Evolutionary conservation across 2,888 invertebrate genomes (phyloP), one percentile per base, ranked within the genome.

Genomic region (Lasioglossum vierecki): DNA sequence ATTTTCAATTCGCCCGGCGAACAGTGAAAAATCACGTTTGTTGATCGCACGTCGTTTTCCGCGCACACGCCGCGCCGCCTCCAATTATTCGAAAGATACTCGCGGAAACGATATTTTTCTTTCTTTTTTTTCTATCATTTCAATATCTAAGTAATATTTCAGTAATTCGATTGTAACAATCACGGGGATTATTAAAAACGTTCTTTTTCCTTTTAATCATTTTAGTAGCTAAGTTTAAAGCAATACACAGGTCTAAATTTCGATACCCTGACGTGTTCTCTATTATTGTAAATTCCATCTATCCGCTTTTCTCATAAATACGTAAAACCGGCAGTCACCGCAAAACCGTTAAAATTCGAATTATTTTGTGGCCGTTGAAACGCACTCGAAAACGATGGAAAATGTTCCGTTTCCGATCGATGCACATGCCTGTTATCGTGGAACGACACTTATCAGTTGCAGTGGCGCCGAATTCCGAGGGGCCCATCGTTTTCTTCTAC

Each of bases 391-490:
- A 41, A 11, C 39, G 68, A 70, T 70, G 13, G 44, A 30, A 74
- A 53, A 22, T 22, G 30, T 72, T 66, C 30, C 46, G 26, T 26
- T 39, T 49, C 49, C 39, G 15, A 80, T 83, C 75, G 49, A 75
- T 70, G 81, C 71, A 57, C 30, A 26, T 1, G 26, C 4, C 41
- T 6, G 57, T 81, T 83, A 83, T 83, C 83, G 26, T 26, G 9
- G 63, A 44, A 35, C 53, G 49, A 30, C 71, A 11, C 82, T 83
- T 83, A 83, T 83, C 83, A 63, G 71, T 71, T 44, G 71, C 83
- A 83, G 49, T 81, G 82, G 83, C 81, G 83, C 35, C 82, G 83
- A 76, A 81, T 81, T 76, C 63, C 44, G 30, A 39, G 46, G 39
- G 22, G 68, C 39, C 6, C 66, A 22, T 9, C n/a, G 4, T 39